These are phyloP conservation scores for Myiotriccus ornatus DNA, from an alignment of 2,797 vertebrate genomes.

Conservation along the genomic window DNA sequence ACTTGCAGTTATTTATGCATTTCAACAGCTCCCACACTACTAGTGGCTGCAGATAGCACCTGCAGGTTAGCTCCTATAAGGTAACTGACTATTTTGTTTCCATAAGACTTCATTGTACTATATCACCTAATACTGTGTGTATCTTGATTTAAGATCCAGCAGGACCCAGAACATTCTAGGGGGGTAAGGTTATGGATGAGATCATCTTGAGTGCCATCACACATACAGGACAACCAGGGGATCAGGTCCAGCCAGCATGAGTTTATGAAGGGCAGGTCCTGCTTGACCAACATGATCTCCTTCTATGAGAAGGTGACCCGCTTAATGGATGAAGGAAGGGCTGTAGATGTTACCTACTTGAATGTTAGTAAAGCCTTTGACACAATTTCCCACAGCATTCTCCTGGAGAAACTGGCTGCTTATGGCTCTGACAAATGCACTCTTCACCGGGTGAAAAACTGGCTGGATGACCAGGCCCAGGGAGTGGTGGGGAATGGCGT, in stretches of 20 bases:
- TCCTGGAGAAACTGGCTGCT: neutral
- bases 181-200: neutral
- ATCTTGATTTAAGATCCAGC: neutral
- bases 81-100: neutral
- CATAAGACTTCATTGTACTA: neutral
- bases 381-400: neutral
- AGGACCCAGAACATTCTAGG: neutral
- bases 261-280: neutral
- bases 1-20: neutral
- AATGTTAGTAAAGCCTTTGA: neutral
- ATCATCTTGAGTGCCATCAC: neutral
- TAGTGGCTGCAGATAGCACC: neutral
- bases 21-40: neutral
- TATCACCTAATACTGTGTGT: neutral
- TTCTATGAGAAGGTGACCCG: neutral
- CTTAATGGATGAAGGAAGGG: neutral
- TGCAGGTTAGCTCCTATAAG: neutral
- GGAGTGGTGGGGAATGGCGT: accelerated
- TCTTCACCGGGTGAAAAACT: neutral
- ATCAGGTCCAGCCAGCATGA: neutral
- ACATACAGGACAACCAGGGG: neutral
- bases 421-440: neutral
- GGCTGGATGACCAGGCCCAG: neutral
- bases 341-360: neutral
- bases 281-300: neutral